Evolutionary conservation across 2,888 invertebrate genomes (phyloP), one percentile per base, ranked within the genome.

Genomic region (Rhagophthalmus giganteus): DNA sequence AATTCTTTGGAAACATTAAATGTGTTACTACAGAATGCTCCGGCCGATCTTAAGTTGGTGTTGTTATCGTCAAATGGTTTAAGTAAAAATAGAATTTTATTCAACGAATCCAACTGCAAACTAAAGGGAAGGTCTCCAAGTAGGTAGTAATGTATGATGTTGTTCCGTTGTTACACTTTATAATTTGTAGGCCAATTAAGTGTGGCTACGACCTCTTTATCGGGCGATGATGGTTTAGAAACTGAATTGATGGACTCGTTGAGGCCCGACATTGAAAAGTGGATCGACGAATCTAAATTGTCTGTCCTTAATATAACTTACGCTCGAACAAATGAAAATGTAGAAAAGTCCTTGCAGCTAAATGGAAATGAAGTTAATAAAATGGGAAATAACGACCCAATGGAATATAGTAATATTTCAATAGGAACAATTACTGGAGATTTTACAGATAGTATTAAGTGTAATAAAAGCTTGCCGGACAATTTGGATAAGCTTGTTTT

Each of bases 1-100:
- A 86, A 91, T 1, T 84, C 93, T 10, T 79, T 96, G 69, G 96
- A 97, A 73, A 79, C 83, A 64, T 76, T 90, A 15, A 81, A 83
- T 12, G 81, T 83, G 35, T 66, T 90, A 2, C 67, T 90, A 3
- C 76, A 77, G 60, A 76, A 76, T 65, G 79, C 70, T 58, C 80
- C 79, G 1, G 76, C 79, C 1, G 75, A 76, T 1, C 76, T 86
- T 20, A 74, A 79, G 40, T 68, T 72, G 1, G 74, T 79, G 1
- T 68, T 90, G 9, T 63, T 82, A 12, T 81, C 80, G 27, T 63
- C 72, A 4, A 71, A 73, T 37, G 81, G 73, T 60, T 72, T 81
- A 32, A 66, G 65, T 16, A 68, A 70, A 40, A 71, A 74, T 30
- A 68, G 73, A 57, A 75, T 82, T 25, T 57, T 61, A 25, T 70